phyloP scores from a whole-genome alignment of 2,113 vertebrate species.

The Megatriorchis doriae region DNA sequence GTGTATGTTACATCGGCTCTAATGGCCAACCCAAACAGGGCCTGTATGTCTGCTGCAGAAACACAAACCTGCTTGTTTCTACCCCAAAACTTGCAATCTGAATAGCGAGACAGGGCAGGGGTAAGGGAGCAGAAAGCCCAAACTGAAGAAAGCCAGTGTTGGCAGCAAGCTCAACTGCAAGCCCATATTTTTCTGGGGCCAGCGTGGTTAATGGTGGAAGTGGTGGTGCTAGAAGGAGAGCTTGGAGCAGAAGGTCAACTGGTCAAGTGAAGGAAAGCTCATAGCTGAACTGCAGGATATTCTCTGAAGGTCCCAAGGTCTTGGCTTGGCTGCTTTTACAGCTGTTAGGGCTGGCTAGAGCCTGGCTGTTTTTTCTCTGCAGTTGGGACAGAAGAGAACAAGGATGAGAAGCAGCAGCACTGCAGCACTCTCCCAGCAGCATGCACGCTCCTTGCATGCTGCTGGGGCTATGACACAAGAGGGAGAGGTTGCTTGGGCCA shows the following conservation, averaged over 20 bases:
- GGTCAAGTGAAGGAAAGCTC: neutral
- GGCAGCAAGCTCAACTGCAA: neutral
- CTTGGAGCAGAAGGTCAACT: neutral
- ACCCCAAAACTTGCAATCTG: neutral
- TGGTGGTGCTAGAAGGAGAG: neutral
- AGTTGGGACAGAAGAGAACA: neutral
- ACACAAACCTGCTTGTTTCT: neutral
- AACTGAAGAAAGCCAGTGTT: neutral
- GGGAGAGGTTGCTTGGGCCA: neutral
- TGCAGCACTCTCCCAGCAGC: neutral
- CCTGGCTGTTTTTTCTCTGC: neutral
- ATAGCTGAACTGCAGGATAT: neutral
- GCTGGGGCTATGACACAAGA: accelerated
- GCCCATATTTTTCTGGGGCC: neutral
- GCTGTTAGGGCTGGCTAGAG: neutral
- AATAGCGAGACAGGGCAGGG: neutral
- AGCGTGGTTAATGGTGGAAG: neutral
- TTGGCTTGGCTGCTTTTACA: neutral
- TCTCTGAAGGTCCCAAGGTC: neutral
- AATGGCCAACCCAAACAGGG: accelerated
- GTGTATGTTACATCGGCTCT: neutral
- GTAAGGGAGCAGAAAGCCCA: neutral
- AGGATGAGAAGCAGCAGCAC: neutral
- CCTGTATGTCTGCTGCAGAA: neutral
- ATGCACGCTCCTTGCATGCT: accelerated